Evolutionary conservation across 2,888 invertebrate genomes (phyloP).

Genomic region (Lasioglossum calceatum): DNA sequence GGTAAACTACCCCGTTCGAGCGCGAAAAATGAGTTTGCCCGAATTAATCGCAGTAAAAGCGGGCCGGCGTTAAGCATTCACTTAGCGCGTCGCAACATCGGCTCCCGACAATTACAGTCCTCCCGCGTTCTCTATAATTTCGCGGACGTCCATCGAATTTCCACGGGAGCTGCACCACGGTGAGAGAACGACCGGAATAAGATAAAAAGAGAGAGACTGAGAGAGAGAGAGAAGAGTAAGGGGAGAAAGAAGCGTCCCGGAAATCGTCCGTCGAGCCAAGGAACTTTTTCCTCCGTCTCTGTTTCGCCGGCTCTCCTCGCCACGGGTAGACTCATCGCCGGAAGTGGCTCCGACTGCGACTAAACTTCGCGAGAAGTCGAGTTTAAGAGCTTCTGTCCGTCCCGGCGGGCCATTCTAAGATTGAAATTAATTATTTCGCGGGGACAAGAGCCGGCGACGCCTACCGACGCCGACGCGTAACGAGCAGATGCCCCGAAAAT

Average conservation of each 20-base stretch:
- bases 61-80: constrained; percentile 39
- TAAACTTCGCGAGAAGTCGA: constrained; percentile 49
- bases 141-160: constrained; percentile 34
- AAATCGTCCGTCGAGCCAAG: constrained; percentile 21
- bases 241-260: not conserved
- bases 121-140: constrained; percentile 30
- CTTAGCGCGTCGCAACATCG: constrained; percentile 34
- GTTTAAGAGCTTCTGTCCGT: constrained; percentile 38
- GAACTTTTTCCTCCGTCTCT: constrained; percentile 11
- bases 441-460: not conserved
- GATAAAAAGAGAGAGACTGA: no score
- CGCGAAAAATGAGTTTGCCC: constrained; percentile 40
- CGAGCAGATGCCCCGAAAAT: constrained; percentile 42
- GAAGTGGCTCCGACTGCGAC: constrained; percentile 38
- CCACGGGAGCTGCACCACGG: not conserved
- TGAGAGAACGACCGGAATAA: not conserved
- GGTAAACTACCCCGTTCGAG: constrained; percentile 7
- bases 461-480: constrained; percentile 10
- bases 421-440: constrained; percentile 65
- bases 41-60: constrained; percentile 48
- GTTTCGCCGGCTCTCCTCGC: not conserved
- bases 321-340: constrained; percentile 21
- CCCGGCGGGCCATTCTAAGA: constrained; percentile 52
- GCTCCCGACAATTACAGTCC: constrained; percentile 24
- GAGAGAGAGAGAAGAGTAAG: not conserved